Percentiles rank a stretch among this genome's conserved stretches.
Conservation (phyloP, 2,888 invertebrate genomes). For the Troides aeacus region DNA sequence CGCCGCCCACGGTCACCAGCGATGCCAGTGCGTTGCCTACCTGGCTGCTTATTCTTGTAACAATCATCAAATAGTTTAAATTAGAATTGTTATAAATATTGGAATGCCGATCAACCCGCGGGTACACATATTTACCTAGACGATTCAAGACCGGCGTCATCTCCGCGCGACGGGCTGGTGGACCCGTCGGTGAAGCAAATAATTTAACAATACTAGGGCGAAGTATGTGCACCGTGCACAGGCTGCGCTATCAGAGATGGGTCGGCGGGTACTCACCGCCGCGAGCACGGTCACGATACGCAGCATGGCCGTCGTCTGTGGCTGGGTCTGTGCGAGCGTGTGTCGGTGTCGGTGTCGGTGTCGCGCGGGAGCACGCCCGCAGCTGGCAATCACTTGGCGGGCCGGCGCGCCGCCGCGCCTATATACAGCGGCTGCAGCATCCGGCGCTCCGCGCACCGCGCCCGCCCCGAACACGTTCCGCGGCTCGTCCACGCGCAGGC, state of each 20-base stretch:
- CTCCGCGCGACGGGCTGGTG: too few relatives aligned
- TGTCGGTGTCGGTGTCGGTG: slow-evolving; percentile 37
- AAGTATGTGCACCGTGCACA: neutral
- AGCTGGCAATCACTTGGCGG: slow-evolving; percentile 54
- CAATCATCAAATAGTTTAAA: too few relatives aligned
- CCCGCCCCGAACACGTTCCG: slow-evolving; percentile 41
- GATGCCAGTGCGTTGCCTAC: too few relatives aligned
- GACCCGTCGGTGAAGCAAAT: too few relatives aligned
- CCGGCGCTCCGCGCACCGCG: slow-evolving; percentile 40
- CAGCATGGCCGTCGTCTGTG: slow-evolving; percentile 47
- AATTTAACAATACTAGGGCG: too few relatives aligned
- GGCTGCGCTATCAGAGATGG: neutral
- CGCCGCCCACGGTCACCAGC: too few relatives aligned
- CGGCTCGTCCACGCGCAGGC: slow-evolving; percentile 59
- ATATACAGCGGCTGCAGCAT: slow-evolving; percentile 66
- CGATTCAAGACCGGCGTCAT: too few relatives aligned
- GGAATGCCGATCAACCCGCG: too few relatives aligned
- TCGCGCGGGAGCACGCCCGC: slow-evolving; percentile 54
- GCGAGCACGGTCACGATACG: slow-evolving; percentile 55
- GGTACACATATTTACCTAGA: too few relatives aligned
- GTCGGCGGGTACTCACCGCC: slow-evolving; percentile 51
- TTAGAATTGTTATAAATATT: too few relatives aligned
- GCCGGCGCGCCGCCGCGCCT: slow-evolving; percentile 60
- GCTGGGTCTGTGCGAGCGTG: neutral
- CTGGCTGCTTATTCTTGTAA: too few relatives aligned